Percentiles rank a stretch among this genome's conserved stretches.
Evolutionary conservation across 2,113 vertebrate genomes (phyloP).

Genomic region (Hydrochoerus hydrochaeris): DNA sequence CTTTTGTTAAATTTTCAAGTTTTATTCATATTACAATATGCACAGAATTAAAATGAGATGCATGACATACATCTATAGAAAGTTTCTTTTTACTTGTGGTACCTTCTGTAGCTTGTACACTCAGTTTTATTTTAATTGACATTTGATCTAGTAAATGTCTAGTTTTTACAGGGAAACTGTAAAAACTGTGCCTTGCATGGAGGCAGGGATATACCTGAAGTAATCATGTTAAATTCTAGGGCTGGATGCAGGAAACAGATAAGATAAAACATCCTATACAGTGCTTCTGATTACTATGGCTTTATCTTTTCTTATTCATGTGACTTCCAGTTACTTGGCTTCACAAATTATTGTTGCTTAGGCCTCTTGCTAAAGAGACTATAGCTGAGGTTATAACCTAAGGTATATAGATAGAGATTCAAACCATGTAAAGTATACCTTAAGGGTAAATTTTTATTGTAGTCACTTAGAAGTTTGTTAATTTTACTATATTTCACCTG

Average conservation of each 20-base stretch:
- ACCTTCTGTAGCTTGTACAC: background rate
- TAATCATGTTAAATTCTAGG: background rate
- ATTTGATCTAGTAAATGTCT: constrained; percentile 27
- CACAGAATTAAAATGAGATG: constrained; percentile 48
- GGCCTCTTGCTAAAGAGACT: background rate
- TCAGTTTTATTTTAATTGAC: background rate
- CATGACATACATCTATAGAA: background rate
- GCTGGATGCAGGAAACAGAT: background rate
- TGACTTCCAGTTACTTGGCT: constrained; percentile 1
- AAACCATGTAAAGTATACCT: background rate
- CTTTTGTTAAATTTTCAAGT: background rate
- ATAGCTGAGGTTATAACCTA: background rate
- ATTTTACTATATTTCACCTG: background rate
- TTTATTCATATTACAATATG: constrained; percentile 30
- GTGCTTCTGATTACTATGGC: background rate
- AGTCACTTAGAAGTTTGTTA: background rate
- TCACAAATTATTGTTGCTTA: background rate
- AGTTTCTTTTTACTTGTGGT: constrained; percentile 16
- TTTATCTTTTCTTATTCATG: constrained; percentile 11
- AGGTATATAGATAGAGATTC: background rate
- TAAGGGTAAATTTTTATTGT: background rate
- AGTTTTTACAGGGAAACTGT: constrained; percentile 12
- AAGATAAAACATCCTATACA: background rate
- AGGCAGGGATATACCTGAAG: background rate
- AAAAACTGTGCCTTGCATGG: background rate